Percentiles rank a stretch among this genome's conserved stretches.
Conservation (phyloP, 1,140 invertebrate genomes). For the Nephila pilipes region DNA sequence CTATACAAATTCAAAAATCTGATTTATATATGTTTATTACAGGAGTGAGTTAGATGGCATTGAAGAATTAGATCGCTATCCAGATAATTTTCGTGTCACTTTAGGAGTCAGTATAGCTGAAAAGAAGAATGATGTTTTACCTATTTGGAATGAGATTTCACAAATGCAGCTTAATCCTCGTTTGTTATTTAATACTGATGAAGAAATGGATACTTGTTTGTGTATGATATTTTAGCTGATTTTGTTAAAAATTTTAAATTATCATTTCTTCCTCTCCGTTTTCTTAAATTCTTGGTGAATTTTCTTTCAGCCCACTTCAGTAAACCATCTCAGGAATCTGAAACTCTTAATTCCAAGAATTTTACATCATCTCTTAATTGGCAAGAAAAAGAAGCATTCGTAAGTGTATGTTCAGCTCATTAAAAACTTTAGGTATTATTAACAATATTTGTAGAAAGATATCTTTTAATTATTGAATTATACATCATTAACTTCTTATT, state of each 20-base stretch:
- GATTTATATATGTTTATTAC: constrained; percentile 74
- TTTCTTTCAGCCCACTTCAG: constrained; percentile 63
- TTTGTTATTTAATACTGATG: constrained; percentile 88
- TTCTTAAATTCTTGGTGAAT: background rate
- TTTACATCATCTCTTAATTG: constrained; percentile 66
- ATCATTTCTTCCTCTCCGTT: background rate
- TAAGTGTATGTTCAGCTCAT: constrained; percentile 41
- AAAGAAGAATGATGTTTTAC: constrained; percentile 84
- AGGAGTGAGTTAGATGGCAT: constrained; percentile 91
- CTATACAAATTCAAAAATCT: too few relatives aligned
- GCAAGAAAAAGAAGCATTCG: constrained; percentile 74
- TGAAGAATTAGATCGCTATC: constrained; percentile 90
- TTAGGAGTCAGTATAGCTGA: constrained; percentile 88
- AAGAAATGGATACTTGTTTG: constrained; percentile 87
- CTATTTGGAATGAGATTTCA: constrained; percentile 87
- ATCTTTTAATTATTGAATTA: too few relatives aligned
- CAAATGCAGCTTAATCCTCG: constrained; percentile 83
- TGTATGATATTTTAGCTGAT: constrained; percentile 10
- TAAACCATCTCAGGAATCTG: constrained; percentile 39
- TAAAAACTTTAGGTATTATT: too few relatives aligned
- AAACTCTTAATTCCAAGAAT: constrained; percentile 45
- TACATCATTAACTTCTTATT: too few relatives aligned
- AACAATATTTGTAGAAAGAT: too few relatives aligned
- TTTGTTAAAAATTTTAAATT: background rate
- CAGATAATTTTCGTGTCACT: constrained; percentile 87